These are phyloP conservation scores for Cercocebus atys DNA, from an alignment of 2,113 vertebrate genomes.

Conservation along the genomic window DNA sequence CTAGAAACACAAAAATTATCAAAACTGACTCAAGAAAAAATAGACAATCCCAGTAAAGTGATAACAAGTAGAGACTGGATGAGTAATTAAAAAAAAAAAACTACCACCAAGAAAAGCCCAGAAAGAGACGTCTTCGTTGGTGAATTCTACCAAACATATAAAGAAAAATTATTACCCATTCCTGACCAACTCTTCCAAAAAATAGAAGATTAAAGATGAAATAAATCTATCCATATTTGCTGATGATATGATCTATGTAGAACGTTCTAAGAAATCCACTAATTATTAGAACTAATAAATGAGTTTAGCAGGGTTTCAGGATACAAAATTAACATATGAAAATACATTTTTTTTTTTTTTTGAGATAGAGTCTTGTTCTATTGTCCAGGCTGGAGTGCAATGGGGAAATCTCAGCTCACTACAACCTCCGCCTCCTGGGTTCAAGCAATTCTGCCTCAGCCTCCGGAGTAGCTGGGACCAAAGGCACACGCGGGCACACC, in stretches of 20 bases:
- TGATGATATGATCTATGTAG: neutral
- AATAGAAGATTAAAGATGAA: neutral
- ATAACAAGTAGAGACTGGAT: neutral
- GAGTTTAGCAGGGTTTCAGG: neutral
- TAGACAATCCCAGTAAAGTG: neutral
- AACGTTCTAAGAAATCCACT: neutral
- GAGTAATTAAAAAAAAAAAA: neutral
- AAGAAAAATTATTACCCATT: neutral
- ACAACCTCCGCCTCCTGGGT: too few species aligned
- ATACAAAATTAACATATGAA: neutral
- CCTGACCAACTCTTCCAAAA: neutral
- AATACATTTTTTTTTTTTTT: neutral
- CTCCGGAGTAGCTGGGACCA: too few species aligned
- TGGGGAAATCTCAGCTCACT: too few species aligned
- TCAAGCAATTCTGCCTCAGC: too few species aligned
- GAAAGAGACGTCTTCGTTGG: neutral
- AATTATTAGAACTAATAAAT: neutral
- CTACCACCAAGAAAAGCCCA: neutral
- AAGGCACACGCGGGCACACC: fast-evolving
- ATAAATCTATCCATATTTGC: neutral
- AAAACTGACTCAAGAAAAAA: neutral
- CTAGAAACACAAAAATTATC: neutral
- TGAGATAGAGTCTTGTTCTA: too few species aligned
- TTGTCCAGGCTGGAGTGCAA: too few species aligned
- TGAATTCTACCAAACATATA: neutral